Evolutionary conservation across 2,113 vertebrate species (phyloP).

Genomic region (Dasyornis broadbenti): DNA sequence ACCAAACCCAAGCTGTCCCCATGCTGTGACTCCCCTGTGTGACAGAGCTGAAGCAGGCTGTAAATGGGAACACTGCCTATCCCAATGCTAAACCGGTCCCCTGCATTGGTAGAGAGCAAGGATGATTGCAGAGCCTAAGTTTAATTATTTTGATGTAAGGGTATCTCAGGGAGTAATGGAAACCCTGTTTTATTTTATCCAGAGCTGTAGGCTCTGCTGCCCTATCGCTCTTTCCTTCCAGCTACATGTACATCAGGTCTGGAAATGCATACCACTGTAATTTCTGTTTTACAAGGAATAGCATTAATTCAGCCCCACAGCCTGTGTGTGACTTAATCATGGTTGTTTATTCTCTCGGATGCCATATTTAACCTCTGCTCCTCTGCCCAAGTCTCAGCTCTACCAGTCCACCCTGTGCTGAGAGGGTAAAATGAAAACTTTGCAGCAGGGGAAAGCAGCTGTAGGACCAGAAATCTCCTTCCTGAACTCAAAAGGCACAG

Average conservation of each 20-base stretch:
- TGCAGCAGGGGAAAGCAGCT: background rate
- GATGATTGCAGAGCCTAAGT: background rate
- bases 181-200: background rate
- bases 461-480: background rate
- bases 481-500: background rate
- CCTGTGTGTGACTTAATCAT: background rate
- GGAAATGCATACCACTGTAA: background rate
- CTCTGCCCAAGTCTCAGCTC: background rate
- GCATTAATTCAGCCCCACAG: background rate
- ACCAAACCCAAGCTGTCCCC: background rate
- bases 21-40: background rate
- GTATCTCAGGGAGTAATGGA: background rate
- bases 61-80: background rate
- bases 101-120: background rate
- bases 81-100: fast-evolving
- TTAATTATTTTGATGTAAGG: background rate
- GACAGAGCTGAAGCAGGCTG: background rate
- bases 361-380: background rate
- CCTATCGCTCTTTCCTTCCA: background rate
- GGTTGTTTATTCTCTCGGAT: background rate
- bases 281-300: background rate
- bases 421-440: background rate
- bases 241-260: background rate
- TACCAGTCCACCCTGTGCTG: background rate
- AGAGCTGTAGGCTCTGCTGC: background rate